Conservation (phyloP, 1,140 invertebrate genomes). For the Cheumatopsyche charites region DNA sequence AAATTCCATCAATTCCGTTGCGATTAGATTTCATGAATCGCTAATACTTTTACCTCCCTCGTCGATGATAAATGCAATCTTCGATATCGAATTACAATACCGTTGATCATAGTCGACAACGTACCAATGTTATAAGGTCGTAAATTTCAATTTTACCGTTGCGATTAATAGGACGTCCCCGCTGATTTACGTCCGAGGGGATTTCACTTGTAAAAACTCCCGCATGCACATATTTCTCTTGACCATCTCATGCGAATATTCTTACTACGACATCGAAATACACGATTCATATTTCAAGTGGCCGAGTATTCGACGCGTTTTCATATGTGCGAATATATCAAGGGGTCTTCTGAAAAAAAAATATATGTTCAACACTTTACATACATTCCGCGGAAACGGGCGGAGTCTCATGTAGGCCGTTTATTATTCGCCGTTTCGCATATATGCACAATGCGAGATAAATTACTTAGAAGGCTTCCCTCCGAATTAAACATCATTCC, state of each 20-base stretch:
- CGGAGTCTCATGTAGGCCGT: no score
- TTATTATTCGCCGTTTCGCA: no score
- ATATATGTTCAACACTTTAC: not conserved
- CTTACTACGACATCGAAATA: not conserved
- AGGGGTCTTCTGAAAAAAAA: not conserved
- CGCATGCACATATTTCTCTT: conserved; percentile 17
- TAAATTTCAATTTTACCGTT: conserved; percentile 27
- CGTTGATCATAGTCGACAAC: conserved; percentile 16
- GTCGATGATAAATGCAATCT: no score
- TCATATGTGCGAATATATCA: not conserved
- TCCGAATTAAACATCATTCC: no score
- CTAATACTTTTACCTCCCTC: no score
- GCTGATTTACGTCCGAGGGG: conserved; percentile 5
- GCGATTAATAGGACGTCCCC: conserved; percentile 12
- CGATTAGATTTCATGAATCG: no score
- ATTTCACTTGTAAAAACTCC: conserved; percentile 19
- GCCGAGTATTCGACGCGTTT: not conserved
- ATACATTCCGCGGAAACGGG: not conserved
- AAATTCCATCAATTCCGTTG: no score
- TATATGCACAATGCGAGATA: no score
- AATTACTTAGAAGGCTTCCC: no score
- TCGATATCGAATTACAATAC: conserved; percentile 11
- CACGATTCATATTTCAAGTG: conserved; percentile 30
- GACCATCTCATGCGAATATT: not conserved
- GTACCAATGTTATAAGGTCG: not conserved